Percentiles rank a stretch among this genome's conserved stretches.
These are phyloP conservation scores for Hippopotamus amphibius DNA, from an alignment of 2,113 vertebrate species.

Conservation along the genomic window DNA sequence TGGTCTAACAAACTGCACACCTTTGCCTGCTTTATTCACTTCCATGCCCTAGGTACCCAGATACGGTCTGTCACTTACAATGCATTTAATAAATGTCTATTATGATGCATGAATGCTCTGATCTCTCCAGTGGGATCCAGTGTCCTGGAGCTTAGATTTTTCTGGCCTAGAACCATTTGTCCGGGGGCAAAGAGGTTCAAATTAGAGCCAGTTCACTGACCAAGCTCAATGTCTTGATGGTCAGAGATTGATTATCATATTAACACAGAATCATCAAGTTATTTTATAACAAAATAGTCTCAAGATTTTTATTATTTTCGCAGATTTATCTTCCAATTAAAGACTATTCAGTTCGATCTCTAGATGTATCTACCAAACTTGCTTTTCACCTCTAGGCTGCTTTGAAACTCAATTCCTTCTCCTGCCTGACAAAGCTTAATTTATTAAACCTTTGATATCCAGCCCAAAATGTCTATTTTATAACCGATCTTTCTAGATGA, in stretches of 20 bases:
- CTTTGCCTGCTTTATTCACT: background rate
- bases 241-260: background rate
- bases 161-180: background rate
- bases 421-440: conserved; percentile 39
- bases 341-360: background rate
- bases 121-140: background rate
- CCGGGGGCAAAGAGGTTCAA: background rate
- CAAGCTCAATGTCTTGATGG: background rate
- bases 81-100: background rate
- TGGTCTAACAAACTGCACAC: background rate
- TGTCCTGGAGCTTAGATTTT: background rate
- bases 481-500: conserved; percentile 50
- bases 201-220: background rate
- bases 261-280: background rate
- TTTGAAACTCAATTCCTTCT: conserved; percentile 50
- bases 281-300: background rate
- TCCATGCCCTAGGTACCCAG: background rate
- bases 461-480: conserved; percentile 53
- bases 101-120: background rate
- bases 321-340: background rate
- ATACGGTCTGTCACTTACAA: background rate
- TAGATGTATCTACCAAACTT: background rate
- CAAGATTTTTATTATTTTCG: background rate
- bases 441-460: conserved; percentile 65
- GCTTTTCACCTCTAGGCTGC: background rate